Conservation (phyloP, 1,140 invertebrate species). For the Cylas formicarius region DNA sequence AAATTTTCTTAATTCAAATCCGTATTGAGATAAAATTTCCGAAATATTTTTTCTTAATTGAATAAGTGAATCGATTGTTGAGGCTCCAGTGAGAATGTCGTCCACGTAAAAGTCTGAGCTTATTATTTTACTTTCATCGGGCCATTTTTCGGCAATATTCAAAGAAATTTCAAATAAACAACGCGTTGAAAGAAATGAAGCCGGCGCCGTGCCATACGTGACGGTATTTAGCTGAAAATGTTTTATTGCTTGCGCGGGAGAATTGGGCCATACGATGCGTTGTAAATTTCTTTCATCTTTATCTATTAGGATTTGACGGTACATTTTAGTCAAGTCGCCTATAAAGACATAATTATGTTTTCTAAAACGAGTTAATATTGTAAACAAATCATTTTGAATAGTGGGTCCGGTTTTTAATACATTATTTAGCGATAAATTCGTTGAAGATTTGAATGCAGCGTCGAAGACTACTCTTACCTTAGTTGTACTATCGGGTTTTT, state of each 20-base stretch:
- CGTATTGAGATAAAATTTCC: conserved; percentile 28
- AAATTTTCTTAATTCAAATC: conserved; percentile 4
- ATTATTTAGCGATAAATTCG: conserved; percentile 30
- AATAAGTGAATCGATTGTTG: conserved; percentile 22
- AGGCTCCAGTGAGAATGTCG: conserved; percentile 24
- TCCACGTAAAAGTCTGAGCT: conserved; percentile 34
- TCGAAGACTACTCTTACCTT: conserved; percentile 27
- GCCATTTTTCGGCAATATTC: conserved; percentile 15
- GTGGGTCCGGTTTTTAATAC: conserved; percentile 28
- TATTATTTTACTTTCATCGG: conserved; percentile 25
- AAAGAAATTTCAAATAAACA: conserved; percentile 20
- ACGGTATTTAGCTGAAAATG: conserved; percentile 36
- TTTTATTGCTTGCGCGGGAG: conserved; percentile 21
- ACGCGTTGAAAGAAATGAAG: conserved; percentile 33
- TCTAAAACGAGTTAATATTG: conserved; percentile 34
- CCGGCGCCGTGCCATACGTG: conserved; percentile 36
- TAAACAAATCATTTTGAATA: conserved; percentile 32
- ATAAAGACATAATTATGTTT: conserved; percentile 30
- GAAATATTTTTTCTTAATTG: conserved; percentile 9
- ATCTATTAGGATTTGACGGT: conserved; percentile 37
- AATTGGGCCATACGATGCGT: conserved; percentile 39
- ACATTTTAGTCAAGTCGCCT: conserved; percentile 43
- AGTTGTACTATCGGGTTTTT: conserved; percentile 31
- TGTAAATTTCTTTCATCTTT: conserved; percentile 32
- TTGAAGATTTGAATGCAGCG: conserved; percentile 20